Evolutionary conservation across 2,888 invertebrate species (phyloP).

Genomic region (Hipparchia sbordonii): DNA sequence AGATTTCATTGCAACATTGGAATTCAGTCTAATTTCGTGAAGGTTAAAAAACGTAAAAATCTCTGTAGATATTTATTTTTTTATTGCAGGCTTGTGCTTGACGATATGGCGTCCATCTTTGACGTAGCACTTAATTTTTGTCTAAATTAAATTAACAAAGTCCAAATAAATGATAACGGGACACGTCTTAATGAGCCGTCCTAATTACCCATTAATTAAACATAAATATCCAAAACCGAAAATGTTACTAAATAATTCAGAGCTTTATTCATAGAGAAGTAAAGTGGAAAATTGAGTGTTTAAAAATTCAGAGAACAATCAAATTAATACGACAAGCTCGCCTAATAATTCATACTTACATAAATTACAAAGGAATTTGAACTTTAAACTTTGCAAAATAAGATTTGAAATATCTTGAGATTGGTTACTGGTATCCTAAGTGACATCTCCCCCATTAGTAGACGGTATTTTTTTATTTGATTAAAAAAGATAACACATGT

Average conservation of each 20-base stretch:
- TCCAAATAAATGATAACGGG: constrained; percentile 24
- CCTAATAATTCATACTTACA: constrained; percentile 24
- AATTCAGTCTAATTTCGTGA: background rate
- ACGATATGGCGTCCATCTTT: background rate
- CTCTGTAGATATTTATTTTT: background rate
- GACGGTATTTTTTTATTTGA: constrained; percentile 28
- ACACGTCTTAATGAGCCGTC: constrained; percentile 31
- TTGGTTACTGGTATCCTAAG: constrained; percentile 10
- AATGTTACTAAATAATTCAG: constrained; percentile 18
- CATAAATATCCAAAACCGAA: constrained; percentile 16
- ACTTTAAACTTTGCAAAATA: background rate
- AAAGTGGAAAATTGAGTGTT: constrained; percentile 27
- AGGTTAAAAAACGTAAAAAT: background rate
- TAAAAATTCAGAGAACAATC: constrained; percentile 31
- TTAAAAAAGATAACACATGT: constrained; percentile 36
- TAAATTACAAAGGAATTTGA: constrained; percentile 13
- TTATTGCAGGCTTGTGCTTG: no score
- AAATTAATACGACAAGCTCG: constrained; percentile 33
- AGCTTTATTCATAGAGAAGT: constrained; percentile 20
- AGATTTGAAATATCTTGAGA: constrained; percentile 11
- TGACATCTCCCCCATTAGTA: constrained; percentile 27
- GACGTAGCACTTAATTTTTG: constrained; percentile 11
- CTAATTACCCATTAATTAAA: constrained; percentile 39
- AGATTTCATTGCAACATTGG: background rate
- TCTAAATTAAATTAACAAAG: constrained; percentile 18